A percentile compares a stretch with the other conserved stretches of the same genome.
These are phyloP conservation scores for Chelonus insularis DNA, from an alignment of 1,140 invertebrate genomes.

Conservation along the genomic window DNA sequence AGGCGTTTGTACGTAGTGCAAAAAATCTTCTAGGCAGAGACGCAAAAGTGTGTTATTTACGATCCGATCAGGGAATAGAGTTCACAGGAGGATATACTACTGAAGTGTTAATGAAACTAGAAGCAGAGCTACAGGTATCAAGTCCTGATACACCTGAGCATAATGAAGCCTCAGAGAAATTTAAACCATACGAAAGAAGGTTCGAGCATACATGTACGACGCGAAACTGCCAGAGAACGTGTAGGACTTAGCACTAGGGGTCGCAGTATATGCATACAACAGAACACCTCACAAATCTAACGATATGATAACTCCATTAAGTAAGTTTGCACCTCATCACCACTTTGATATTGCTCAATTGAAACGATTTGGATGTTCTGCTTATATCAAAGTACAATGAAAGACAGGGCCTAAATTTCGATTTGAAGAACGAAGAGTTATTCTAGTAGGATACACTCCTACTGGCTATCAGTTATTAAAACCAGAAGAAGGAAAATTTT, in stretches of 20 bases:
- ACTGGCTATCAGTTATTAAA: too few relatives aligned
- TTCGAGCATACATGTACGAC: constrained; percentile 40
- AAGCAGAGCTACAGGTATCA: constrained; percentile 22
- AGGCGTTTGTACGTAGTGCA: constrained; percentile 21
- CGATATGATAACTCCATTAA: constrained; percentile 15
- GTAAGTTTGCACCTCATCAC: constrained; percentile 12
- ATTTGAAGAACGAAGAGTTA: neutral
- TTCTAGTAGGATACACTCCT: constrained; percentile 18
- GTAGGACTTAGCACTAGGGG: constrained; percentile 46
- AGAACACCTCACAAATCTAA: constrained; percentile 32
- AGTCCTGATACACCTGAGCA: too few relatives aligned
- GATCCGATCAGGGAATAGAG: constrained; percentile 25
- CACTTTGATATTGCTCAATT: constrained; percentile 16
- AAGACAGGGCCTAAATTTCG: constrained; percentile 19
- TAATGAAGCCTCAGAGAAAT: constrained; percentile 48
- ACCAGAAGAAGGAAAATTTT: too few relatives aligned
- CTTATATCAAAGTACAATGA: constrained; percentile 23
- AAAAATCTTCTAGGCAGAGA: constrained; percentile 27
- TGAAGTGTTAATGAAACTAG: constrained; percentile 17
- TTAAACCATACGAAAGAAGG: constrained; percentile 39
- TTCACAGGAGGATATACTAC: constrained; percentile 23
- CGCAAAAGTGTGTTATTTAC: too few relatives aligned
- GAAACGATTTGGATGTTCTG: constrained; percentile 17
- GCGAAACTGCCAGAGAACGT: constrained; percentile 34
- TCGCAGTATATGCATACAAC: constrained; percentile 42